Conservation (phyloP, 2,888 invertebrate species). For the Oxyscelio sp. region DNA sequence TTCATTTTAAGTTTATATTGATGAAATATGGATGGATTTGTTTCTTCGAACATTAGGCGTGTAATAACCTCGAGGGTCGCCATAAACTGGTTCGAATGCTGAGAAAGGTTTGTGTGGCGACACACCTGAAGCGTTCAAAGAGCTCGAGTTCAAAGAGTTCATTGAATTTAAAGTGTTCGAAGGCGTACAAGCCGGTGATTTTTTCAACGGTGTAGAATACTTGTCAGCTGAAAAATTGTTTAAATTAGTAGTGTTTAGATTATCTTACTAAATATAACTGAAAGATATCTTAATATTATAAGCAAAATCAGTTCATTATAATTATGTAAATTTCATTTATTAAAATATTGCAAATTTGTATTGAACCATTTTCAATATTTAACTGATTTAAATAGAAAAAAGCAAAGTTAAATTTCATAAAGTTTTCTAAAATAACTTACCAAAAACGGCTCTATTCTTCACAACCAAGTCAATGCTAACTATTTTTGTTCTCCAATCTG, state of each 20-base stretch:
- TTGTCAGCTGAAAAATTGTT: slow-evolving; percentile 82
- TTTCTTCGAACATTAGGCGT: slow-evolving; percentile 83
- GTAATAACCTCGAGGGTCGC: slow-evolving; percentile 82
- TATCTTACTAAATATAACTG: too few relatives aligned
- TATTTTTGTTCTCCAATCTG: slow-evolving; percentile 86
- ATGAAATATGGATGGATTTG: slow-evolving; percentile 74
- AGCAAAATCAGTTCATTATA: too few relatives aligned
- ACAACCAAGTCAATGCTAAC: slow-evolving; percentile 83
- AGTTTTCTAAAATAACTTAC: too few relatives aligned
- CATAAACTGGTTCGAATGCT: slow-evolving; percentile 86
- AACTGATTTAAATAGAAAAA: too few relatives aligned
- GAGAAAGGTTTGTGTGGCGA: slow-evolving; percentile 84
- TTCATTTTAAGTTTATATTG: slow-evolving; percentile 47
- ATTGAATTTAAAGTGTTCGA: slow-evolving; percentile 76
- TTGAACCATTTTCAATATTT: too few relatives aligned
- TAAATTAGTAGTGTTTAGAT: too few relatives aligned
- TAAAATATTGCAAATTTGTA: too few relatives aligned
- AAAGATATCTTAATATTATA: too few relatives aligned
- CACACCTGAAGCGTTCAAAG: slow-evolving; percentile 80
- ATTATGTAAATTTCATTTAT: too few relatives aligned
- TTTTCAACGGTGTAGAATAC: slow-evolving; percentile 85
- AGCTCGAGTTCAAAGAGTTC: slow-evolving; percentile 77
- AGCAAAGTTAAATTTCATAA: too few relatives aligned
- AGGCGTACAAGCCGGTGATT: slow-evolving; percentile 78
- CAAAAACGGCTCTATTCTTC: slow-evolving; percentile 84